These are phyloP conservation scores for Alligator sinensis DNA, from an alignment of 2,113 vertebrate species.

Conservation along the genomic window DNA sequence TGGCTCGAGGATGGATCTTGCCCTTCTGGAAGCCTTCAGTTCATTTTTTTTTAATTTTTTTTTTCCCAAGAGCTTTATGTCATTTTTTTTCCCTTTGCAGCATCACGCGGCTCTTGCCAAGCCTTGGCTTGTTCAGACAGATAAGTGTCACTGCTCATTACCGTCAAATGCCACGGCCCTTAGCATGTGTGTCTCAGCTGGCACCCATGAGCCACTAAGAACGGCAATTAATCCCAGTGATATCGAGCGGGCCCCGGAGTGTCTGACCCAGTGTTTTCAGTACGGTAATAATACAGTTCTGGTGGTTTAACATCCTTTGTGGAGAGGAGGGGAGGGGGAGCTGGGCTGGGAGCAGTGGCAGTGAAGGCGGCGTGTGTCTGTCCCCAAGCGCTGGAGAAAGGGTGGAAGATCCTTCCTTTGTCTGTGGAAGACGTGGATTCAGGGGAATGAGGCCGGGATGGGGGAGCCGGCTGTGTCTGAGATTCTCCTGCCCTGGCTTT, in stretches of 20 bases:
- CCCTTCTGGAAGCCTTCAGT: neutral
- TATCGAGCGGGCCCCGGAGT: slow-evolving; percentile 22
- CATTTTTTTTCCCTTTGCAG: neutral
- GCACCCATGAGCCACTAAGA: neutral
- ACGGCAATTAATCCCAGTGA: slow-evolving; percentile 19
- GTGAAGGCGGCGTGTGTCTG: neutral
- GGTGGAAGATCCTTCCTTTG: neutral
- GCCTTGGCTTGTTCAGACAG: neutral
- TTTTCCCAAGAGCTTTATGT: neutral
- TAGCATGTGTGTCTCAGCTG: neutral
- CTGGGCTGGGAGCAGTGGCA: neutral
- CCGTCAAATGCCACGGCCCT: neutral
- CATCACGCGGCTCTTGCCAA: neutral
- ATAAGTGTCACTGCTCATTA: neutral
- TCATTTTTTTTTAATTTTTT: neutral
- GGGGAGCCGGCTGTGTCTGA: neutral
- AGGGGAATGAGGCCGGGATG: neutral
- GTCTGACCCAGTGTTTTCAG: slow-evolving; percentile 32
- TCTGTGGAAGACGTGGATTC: slow-evolving; percentile 17
- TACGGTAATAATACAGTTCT: slow-evolving; percentile 21
- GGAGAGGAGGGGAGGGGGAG: too few species aligned
- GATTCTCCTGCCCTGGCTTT: too few species aligned
- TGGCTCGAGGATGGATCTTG: neutral
- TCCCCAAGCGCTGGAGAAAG: neutral
- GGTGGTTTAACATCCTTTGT: too few species aligned